phyloP scores from a whole-genome alignment of 2,888 invertebrate species.

The Pachydiplax longipennis region DNA sequence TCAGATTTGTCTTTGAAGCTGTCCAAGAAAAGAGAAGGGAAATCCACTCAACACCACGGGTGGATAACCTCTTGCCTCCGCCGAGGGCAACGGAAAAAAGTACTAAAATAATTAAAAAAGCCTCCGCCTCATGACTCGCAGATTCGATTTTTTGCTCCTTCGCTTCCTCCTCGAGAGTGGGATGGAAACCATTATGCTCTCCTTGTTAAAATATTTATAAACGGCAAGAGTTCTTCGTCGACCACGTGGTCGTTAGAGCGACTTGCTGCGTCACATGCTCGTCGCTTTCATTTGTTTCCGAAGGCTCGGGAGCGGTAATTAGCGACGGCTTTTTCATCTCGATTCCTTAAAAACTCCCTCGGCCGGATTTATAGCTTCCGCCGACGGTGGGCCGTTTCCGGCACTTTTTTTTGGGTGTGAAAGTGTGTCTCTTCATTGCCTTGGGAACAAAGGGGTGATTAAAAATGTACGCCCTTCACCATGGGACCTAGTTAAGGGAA shows the following conservation, averaged over 20 bases:
- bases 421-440: constrained; percentile 10
- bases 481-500: constrained; percentile 17
- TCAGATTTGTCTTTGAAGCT: too few species aligned
- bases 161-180: background rate
- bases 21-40: too few species aligned
- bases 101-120: constrained; percentile 36
- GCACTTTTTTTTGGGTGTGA: constrained; percentile 35
- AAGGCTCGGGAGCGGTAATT: background rate
- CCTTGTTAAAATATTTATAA: constrained; percentile 36
- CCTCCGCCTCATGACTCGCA: constrained; percentile 18
- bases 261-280: constrained; percentile 3
- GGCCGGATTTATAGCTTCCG: constrained; percentile 31
- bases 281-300: background rate
- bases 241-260: background rate
- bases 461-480: constrained; percentile 20
- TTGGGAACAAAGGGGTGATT: constrained; percentile 15
- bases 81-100: background rate
- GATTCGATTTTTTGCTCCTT: constrained; percentile 5
- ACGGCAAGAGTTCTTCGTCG: background rate
- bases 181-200: background rate
- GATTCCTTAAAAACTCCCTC: constrained; percentile 28
- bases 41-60: too few species aligned
- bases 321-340: background rate
- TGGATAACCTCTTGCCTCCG: background rate
- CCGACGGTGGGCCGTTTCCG: background rate